phyloP scores from a whole-genome alignment of 2,888 invertebrate genomes.

The Ditula angustiorana region DNA sequence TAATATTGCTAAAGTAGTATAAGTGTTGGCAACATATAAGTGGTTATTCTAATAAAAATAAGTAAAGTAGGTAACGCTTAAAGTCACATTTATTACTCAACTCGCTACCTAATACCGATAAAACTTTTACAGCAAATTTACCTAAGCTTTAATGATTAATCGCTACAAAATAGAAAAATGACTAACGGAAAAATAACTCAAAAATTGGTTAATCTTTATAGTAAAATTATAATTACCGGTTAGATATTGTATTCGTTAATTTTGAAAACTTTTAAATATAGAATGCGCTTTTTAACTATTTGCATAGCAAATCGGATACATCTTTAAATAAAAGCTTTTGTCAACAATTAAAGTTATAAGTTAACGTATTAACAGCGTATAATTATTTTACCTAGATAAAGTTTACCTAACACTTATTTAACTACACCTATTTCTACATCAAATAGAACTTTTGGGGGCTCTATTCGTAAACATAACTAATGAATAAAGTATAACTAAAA shows the following conservation, averaged over 20 bases:
- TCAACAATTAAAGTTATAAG: conserved; percentile 34
- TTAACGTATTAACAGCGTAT: conserved; percentile 55
- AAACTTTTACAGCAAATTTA: conserved; percentile 58
- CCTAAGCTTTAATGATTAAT: conserved; percentile 49
- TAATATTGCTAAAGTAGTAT: neutral
- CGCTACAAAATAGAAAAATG: conserved; percentile 45
- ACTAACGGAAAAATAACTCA: conserved; percentile 39
- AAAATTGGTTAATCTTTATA: conserved; percentile 2
- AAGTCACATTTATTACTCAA: conserved; percentile 83
- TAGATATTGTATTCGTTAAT: neutral
- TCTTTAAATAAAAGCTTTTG: conserved; percentile 20
- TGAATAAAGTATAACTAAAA: conserved; percentile 1
- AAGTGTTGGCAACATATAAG: neutral
- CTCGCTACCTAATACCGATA: conserved; percentile 59
- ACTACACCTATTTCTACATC: conserved; percentile 68
- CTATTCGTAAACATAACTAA: conserved; percentile 53
- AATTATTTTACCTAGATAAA: conserved; percentile 54
- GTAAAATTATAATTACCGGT: conserved; percentile 7
- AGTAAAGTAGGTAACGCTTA: conserved; percentile 53
- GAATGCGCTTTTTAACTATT: neutral
- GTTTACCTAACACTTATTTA: conserved; percentile 75
- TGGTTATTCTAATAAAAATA: neutral
- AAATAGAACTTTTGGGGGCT: conserved; percentile 72
- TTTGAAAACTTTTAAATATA: neutral
- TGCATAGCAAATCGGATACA: conserved; percentile 11